phyloP scores from a whole-genome alignment of 2,113 vertebrate species.

The Percina caprodes region DNA sequence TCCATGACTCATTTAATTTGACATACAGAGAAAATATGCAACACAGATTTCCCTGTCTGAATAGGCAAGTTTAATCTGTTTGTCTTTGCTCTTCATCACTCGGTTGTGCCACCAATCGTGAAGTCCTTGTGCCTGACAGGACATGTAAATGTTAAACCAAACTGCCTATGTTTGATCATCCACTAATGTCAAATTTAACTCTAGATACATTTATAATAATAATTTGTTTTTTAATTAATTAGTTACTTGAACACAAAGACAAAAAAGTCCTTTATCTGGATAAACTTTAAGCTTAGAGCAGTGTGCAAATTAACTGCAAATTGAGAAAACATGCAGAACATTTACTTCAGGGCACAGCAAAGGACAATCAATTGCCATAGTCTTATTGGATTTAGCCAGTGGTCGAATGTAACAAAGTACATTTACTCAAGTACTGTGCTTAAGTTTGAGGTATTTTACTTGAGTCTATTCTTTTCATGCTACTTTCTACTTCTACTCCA shows the following conservation, averaged over 20 bases:
- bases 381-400: conserved; percentile 21
- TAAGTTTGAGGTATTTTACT: too few species aligned
- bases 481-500: too few species aligned
- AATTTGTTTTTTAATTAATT: background rate
- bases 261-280: background rate
- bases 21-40: conserved; percentile 19
- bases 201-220: background rate
- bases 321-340: background rate
- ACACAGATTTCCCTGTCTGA: conserved; percentile 13
- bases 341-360: conserved; percentile 68
- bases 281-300: too few species aligned
- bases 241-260: background rate
- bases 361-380: conserved; percentile 77
- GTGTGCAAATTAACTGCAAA: too few species aligned
- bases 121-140: conserved; percentile 13
- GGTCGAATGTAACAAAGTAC: too few species aligned
- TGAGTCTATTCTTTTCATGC: too few species aligned
- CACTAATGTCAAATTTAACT: background rate
- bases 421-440: too few species aligned
- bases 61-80: conserved; percentile 11
- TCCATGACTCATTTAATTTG: conserved; percentile 36
- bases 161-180: background rate
- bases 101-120: conserved; percentile 1
- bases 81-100: background rate
- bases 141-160: background rate